Conservation (phyloP, 2,797 vertebrate species). For the Scarus forsteni region DNA sequence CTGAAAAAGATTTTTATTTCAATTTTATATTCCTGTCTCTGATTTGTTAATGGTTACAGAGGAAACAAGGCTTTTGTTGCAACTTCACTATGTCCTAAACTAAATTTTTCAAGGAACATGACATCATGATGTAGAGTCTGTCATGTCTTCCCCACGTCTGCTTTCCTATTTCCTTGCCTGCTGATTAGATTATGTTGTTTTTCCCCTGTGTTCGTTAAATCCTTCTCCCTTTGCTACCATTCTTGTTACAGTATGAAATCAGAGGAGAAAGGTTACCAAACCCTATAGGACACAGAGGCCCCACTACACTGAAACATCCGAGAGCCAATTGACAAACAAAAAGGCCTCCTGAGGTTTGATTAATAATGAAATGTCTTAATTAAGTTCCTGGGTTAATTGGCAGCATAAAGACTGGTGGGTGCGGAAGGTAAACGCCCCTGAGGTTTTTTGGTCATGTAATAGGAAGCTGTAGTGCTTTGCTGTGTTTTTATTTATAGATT, state of each 20-base stretch:
- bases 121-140: conserved; percentile 11
- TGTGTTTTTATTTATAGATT: conserved; percentile 48
- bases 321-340: conserved; percentile 56
- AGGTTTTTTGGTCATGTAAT: conserved; percentile 28
- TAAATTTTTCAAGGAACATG: conserved; percentile 25
- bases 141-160: conserved; percentile 9
- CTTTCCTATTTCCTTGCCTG: conserved; percentile 22
- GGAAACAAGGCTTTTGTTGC: conserved; percentile 10
- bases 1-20: background rate
- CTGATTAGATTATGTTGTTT: conserved; percentile 23
- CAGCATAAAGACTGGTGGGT: conserved; percentile 33
- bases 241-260: conserved; percentile 14
- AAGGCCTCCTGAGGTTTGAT: conserved; percentile 47
- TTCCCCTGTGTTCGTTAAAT: background rate
- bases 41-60: conserved; percentile 30
- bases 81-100: conserved; percentile 1
- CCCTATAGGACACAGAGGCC: conserved; percentile 14
- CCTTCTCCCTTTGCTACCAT: background rate
- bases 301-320: conserved; percentile 31
- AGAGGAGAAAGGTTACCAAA: conserved; percentile 9
- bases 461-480: conserved; percentile 9
- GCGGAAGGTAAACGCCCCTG: conserved; percentile 51
- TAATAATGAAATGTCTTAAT: conserved; percentile 70
- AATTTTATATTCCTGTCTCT: conserved; percentile 28
- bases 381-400: conserved; percentile 62